Conservation (phyloP, 2,888 invertebrate genomes). For the Nesidiocoris tenuis region DNA sequence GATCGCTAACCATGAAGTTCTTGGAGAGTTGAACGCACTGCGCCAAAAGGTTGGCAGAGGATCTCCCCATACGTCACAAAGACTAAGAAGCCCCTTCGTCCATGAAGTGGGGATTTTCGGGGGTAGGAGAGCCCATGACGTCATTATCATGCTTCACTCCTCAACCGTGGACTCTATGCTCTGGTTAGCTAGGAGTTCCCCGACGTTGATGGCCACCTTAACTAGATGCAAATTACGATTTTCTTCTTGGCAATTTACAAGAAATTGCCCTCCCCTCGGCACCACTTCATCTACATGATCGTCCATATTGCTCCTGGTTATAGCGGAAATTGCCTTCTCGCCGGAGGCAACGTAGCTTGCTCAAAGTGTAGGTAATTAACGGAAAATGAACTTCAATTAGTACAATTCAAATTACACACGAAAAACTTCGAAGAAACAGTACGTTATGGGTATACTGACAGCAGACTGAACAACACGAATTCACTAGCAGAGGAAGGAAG, state of each 20-base stretch:
- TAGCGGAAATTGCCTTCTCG: constrained; percentile 33
- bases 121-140: constrained; percentile 38
- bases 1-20: constrained; percentile 23
- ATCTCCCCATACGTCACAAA: constrained; percentile 22
- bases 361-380: constrained; percentile 21
- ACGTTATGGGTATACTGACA: constrained; percentile 3
- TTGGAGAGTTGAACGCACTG: constrained; percentile 25
- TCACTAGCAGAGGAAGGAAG: constrained; percentile 9
- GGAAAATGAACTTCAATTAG: constrained; percentile 32
- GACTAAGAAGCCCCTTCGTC: neutral
- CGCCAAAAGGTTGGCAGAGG: neutral
- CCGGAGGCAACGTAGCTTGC: constrained; percentile 1
- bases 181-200: constrained; percentile 40
- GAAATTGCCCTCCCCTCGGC: constrained; percentile 16
- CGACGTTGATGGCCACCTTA: constrained; percentile 42
- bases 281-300: too few species aligned
- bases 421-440: neutral
- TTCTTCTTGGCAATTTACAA: constrained; percentile 40
- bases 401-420: constrained; percentile 18
- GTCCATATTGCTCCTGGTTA: constrained; percentile 17
- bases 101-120: neutral
- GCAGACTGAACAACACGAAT: too few species aligned
- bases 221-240: constrained; percentile 42
- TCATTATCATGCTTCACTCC: constrained; percentile 47
- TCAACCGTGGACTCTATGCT: constrained; percentile 47